Conservation (phyloP, 1,140 invertebrate species). For the Leptinotarsa lineolata region DNA sequence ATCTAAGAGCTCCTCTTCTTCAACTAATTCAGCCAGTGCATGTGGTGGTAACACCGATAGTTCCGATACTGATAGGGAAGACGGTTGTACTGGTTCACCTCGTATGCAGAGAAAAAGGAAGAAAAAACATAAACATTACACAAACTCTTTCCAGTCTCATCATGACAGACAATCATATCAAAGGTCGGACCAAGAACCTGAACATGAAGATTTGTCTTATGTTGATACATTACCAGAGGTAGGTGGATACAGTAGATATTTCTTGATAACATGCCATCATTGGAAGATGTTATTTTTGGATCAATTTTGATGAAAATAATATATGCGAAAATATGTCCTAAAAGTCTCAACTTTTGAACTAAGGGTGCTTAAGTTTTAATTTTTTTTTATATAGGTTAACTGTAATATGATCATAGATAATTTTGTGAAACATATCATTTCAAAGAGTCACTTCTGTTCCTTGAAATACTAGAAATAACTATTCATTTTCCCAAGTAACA, state of each 20-base stretch:
- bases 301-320: too few relatives aligned
- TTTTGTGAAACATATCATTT: too few relatives aligned
- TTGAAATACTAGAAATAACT: too few relatives aligned
- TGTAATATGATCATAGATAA: too few relatives aligned
- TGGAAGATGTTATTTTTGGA: too few relatives aligned
- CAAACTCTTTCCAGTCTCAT: constrained; percentile 32
- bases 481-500: too few relatives aligned
- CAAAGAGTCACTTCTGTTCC: too few relatives aligned
- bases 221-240: constrained; percentile 92
- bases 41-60: constrained; percentile 64
- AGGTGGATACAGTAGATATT: constrained; percentile 24
- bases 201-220: constrained; percentile 78
- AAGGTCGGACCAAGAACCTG: constrained; percentile 53
- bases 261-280: too few relatives aligned
- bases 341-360: too few relatives aligned
- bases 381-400: too few relatives aligned
- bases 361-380: too few relatives aligned
- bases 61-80: constrained; percentile 81
- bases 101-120: constrained; percentile 68
- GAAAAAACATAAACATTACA: constrained; percentile 55
- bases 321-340: too few relatives aligned
- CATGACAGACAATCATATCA: constrained; percentile 41
- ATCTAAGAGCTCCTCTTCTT: constrained; percentile 59
- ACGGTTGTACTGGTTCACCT: constrained; percentile 70
- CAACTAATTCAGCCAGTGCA: constrained; percentile 56